phyloP scores from a whole-genome alignment of 2,113 vertebrate genomes.

The Larimichthys polyactis region DNA sequence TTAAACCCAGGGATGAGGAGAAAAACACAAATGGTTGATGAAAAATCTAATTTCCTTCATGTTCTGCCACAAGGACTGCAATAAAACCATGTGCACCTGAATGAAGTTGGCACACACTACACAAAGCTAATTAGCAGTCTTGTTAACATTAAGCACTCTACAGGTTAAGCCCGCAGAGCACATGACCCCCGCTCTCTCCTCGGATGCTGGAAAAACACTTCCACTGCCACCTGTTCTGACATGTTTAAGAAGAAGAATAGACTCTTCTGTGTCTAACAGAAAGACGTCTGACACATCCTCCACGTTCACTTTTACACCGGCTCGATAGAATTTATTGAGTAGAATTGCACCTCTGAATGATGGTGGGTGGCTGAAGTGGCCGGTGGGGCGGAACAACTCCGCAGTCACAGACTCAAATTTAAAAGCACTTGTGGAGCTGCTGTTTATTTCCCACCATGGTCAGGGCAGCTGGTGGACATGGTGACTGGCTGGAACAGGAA shows the following conservation, averaged over 20 bases:
- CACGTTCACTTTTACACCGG: constrained; percentile 15
- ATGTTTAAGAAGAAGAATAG: background rate
- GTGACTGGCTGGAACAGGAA: constrained; percentile 70
- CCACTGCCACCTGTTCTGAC: constrained; percentile 49
- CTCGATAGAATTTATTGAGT: constrained; percentile 15
- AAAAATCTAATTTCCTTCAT: background rate
- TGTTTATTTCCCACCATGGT: constrained; percentile 69
- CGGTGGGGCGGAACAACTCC: constrained; percentile 7
- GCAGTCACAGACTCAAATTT: constrained; percentile 23
- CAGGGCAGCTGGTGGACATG: constrained; percentile 66
- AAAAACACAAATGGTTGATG: background rate
- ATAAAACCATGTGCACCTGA: constrained; percentile 30
- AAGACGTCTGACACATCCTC: background rate
- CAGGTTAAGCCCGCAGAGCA: constrained; percentile 58
- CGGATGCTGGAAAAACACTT: constrained; percentile 20
- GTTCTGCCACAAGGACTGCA: background rate
- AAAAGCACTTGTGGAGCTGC: constrained; percentile 52
- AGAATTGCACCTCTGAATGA: constrained; percentile 27
- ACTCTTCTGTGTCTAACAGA: background rate
- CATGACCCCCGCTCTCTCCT: constrained; percentile 22
- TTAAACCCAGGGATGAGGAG: background rate
- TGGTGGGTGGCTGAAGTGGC: constrained; percentile 42
- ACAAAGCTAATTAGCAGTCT: constrained; percentile 70
- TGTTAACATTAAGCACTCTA: constrained; percentile 56
- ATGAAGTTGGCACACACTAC: constrained; percentile 58